phyloP scores from a whole-genome alignment of 1,140 invertebrate species.

The Heliconius melpomene region DNA sequence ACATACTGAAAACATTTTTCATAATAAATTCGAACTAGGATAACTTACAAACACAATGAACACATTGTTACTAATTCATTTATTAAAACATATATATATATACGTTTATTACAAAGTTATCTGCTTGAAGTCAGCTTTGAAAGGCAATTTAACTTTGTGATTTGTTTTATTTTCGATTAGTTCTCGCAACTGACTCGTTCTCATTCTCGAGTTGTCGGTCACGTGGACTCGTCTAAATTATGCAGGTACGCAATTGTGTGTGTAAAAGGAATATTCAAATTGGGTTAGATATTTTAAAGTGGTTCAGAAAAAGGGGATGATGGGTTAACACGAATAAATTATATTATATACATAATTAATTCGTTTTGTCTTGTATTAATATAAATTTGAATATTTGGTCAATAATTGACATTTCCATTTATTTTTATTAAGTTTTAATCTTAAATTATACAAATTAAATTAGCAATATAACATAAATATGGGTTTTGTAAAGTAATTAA shows the following conservation, averaged over 20 bases:
- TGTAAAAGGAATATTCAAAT: neutral
- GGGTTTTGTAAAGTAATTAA: conserved; percentile 4
- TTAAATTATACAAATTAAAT: neutral
- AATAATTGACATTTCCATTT: too few relatives aligned
- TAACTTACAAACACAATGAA: too few relatives aligned
- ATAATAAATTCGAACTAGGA: too few relatives aligned
- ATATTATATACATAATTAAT: too few relatives aligned
- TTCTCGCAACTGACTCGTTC: conserved; percentile 39
- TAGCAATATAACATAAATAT: neutral
- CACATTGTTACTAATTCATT: neutral
- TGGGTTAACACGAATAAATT: too few relatives aligned
- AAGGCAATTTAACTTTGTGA: conserved; percentile 63
- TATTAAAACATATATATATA: neutral
- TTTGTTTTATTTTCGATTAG: conserved; percentile 53
- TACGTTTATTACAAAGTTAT: neutral
- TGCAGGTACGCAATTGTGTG: neutral
- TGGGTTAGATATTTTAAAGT: too few relatives aligned
- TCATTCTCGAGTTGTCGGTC: conserved; percentile 1
- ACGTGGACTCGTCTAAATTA: conserved; percentile 24
- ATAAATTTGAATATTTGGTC: too few relatives aligned
- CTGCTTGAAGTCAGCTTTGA: conserved; percentile 36
- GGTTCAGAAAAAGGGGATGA: too few relatives aligned
- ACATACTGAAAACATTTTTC: too few relatives aligned
- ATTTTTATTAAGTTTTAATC: neutral
- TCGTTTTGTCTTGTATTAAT: too few relatives aligned